These are phyloP conservation scores for Sternotherus odoratus DNA, from an alignment of 2,797 vertebrate genomes.

Conservation along the genomic window DNA sequence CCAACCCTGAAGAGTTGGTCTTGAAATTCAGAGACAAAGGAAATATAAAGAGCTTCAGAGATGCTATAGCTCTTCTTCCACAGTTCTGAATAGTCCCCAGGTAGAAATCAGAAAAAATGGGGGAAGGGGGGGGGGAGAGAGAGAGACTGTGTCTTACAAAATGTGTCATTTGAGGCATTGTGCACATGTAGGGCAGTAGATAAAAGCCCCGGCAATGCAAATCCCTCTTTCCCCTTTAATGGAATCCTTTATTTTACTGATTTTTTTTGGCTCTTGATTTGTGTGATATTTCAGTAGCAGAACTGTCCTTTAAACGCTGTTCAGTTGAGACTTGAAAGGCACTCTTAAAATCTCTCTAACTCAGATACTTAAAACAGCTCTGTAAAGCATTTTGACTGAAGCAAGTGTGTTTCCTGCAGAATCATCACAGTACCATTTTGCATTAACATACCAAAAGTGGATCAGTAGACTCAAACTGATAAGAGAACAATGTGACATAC, in stretches of 20 bases:
- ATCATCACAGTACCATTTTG: background rate
- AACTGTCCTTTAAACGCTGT: background rate
- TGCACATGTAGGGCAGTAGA: constrained; percentile 7
- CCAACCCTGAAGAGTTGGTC: background rate
- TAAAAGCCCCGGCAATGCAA: constrained; percentile 17
- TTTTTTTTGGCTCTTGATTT: background rate
- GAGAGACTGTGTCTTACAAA: constrained; percentile 6
- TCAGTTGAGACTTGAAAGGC: background rate
- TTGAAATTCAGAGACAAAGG: constrained; percentile 3
- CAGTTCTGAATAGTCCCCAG: background rate
- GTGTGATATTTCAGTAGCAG: constrained; percentile 8
- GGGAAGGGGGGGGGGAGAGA: background rate
- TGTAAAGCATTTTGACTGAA: background rate
- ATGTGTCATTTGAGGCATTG: background rate
- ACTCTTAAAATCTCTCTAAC: background rate
- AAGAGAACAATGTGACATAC: background rate
- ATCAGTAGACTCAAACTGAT: background rate
- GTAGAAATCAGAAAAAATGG: constrained; percentile 42
- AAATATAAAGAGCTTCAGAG: constrained; percentile 29
- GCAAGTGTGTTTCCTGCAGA: background rate
- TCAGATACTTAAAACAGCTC: background rate
- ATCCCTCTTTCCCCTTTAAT: background rate
- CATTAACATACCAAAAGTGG: background rate
- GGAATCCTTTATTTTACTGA: constrained; percentile 25
- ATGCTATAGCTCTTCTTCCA: constrained; percentile 5